Conservation (phyloP, 2,888 invertebrate species). For the Brassicogethes aeneus region DNA sequence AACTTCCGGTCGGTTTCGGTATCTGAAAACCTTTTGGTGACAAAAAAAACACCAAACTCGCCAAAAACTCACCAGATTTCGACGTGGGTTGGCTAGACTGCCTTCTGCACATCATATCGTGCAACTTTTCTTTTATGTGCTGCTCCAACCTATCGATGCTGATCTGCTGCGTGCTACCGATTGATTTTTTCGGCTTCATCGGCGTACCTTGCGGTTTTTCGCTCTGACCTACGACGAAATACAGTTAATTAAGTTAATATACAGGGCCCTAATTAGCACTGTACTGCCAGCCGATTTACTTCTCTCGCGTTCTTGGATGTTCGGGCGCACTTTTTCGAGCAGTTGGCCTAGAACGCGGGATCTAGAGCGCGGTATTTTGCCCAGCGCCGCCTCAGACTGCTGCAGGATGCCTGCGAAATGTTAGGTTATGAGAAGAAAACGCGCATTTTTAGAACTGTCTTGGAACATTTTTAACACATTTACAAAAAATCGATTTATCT, state of each 20-base stretch:
- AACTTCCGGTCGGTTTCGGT: constrained; percentile 32
- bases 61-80: constrained; percentile 19
- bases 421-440: no score
- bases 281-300: constrained; percentile 33
- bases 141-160: constrained; percentile 39
- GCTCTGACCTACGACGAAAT: constrained; percentile 16
- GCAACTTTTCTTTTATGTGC: constrained; percentile 42
- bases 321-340: constrained; percentile 46
- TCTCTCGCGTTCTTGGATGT: constrained; percentile 34
- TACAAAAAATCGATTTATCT: constrained; percentile 2
- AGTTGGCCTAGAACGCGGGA: constrained; percentile 47
- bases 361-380: constrained; percentile 38
- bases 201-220: constrained; percentile 26
- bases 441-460: neutral
- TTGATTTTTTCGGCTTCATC: constrained; percentile 23
- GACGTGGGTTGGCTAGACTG: constrained; percentile 28
- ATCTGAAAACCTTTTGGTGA: constrained; percentile 8
- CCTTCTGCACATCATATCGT: constrained; percentile 37
- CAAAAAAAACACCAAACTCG: neutral
- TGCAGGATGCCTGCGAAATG: constrained; percentile 31
- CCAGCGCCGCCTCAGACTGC: constrained; percentile 31
- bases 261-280: no score
- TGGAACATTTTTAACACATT: no score
- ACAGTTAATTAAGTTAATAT: neutral
- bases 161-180: constrained; percentile 28